Conservation (phyloP, 2,113 vertebrate species). For the Micronycteris hirsuta region DNA sequence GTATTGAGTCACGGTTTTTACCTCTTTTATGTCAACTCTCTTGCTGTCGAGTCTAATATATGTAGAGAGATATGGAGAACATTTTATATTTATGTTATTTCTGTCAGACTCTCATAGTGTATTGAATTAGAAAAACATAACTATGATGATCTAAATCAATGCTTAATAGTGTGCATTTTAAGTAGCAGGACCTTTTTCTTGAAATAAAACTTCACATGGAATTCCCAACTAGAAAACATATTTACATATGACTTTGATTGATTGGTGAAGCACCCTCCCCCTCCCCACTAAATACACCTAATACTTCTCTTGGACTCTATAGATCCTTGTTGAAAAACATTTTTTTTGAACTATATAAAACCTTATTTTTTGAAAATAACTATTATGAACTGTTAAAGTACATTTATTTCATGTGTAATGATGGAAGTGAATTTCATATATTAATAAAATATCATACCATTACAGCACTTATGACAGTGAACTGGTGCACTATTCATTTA, state of each 20-base stretch:
- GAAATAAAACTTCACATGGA: not conserved
- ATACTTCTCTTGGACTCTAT: not conserved
- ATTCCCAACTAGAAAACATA: not conserved
- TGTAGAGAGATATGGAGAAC: not conserved
- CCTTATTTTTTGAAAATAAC: not conserved
- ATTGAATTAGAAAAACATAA: not conserved
- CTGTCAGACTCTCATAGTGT: not conserved
- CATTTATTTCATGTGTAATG: not conserved
- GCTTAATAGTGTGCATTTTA: not conserved
- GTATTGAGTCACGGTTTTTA: not conserved
- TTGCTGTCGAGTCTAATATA: not conserved
- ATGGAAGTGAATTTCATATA: not conserved
- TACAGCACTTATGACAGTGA: no score
- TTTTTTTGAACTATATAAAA: not conserved
- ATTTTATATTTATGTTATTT: constrained; percentile 1
- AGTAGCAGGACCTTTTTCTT: not conserved
- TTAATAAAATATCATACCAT: not conserved
- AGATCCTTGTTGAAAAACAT: not conserved
- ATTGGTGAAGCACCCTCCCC: not conserved
- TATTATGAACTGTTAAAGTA: not conserved
- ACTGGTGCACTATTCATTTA: not conserved
- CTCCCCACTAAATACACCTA: not conserved
- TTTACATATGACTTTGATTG: not conserved
- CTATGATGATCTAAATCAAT: not conserved
- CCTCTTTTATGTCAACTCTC: not conserved